Evolutionary conservation across 2,888 invertebrate genomes (phyloP), one percentile per base, ranked within the genome.

Genomic region (Tetragnatha montana): DNA sequence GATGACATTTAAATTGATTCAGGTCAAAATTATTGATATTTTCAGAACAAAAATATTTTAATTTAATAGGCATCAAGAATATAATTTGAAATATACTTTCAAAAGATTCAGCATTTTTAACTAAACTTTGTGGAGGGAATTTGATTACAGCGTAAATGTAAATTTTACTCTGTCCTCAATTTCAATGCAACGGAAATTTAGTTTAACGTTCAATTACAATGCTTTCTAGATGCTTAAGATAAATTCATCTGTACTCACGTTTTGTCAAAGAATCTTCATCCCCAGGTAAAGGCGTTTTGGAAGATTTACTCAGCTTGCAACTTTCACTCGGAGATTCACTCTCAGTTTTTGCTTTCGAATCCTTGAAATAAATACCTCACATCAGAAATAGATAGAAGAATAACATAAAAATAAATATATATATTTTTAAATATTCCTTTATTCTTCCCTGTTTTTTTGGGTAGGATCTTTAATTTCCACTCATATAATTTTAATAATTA

Each of bases 321-420:
- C 89, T 89, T 75, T 89, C 89, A 76, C 89, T 89, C 0, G 76
- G 76, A 8, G 89, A 89, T 81, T 89, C 89, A 73, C 85, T 86
- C 60, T 85, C 89, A 14, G 85, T 89, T 73, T 81, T 89, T 6
- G 85, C 74, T 19, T 85, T 89, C 12, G 74, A 74, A 51, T 71
- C 85, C 78, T 85, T 35, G 2, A 35, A 35, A 35, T 35, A 35
- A 35, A 35, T 35, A 4, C 4, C 35, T 35, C 4, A 35, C 35
- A 4, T 35, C 4, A 14, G 12, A 76, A 76, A 14, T 7, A 49
- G 49, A 35, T 35, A 35, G 8, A 71, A 10, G 21, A n/a, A n/a
- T n/a, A n/a, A n/a, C 19, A 60, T 22, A 80, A 68, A 21, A 71
- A 60, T 3, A 12, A 60, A 60, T 60, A n/a, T n/a, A n/a, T n/a